Conservation (phyloP, 2,113 vertebrate genomes). For the Ariopsis seemanni region DNA sequence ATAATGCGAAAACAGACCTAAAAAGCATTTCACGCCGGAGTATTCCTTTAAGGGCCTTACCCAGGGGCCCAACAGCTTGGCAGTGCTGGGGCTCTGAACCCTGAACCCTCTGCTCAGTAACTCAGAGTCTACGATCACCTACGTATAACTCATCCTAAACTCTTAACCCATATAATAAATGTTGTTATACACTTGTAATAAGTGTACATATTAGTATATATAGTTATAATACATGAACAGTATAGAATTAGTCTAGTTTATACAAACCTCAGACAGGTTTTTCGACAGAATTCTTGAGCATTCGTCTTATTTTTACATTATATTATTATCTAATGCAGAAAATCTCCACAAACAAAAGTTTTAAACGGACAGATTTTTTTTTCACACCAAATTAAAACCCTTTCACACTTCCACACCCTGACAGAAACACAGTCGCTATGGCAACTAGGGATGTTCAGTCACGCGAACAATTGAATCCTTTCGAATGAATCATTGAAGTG, state of each 20-base stretch:
- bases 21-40: too few relatives aligned
- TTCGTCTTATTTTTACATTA: not conserved
- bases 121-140: too few relatives aligned
- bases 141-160: not conserved
- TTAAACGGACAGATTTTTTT: not conserved
- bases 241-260: not conserved
- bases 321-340: not conserved
- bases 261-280: slow-evolving; percentile 31
- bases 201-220: too few relatives aligned
- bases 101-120: too few relatives aligned
- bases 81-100: too few relatives aligned
- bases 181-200: not conserved
- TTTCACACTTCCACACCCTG: not conserved
- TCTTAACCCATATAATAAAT: not conserved
- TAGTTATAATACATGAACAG: not conserved
- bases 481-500: not conserved
- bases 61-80: too few relatives aligned
- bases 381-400: not conserved
- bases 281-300: not conserved
- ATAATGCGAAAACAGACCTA: too few relatives aligned
- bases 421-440: not conserved
- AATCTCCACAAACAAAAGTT: not conserved
- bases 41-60: too few relatives aligned
- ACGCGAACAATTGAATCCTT: not conserved
- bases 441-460: not conserved